Evolutionary conservation across 1,140 invertebrate genomes (phyloP), one percentile per base, ranked within the genome.

Genomic region (Stegodyphus mimosarum): DNA sequence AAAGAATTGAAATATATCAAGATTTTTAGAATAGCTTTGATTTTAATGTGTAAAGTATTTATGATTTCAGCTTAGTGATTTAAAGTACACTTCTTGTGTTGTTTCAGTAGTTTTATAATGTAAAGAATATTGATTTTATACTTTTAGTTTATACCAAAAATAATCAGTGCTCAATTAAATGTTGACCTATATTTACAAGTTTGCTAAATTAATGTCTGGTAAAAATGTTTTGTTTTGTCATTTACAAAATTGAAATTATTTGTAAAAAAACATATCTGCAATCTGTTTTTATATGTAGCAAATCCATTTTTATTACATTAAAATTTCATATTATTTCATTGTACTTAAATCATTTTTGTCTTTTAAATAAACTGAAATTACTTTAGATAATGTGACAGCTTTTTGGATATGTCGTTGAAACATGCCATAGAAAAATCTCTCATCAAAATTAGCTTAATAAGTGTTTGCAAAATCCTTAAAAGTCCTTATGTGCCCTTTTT

Each of bases 311-410:
- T 77, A 60, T 60, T 60, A 11, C 51, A 66, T 49, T 49, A 71
- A 48, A 48, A 33, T 49, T 49, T 49, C 13, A 17, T 49, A 11
- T 11, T n/a, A 50, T 50, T 66, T 77, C 74, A 77, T 77, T 77
- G 74, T 77, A 77, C 74, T 77, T 77, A 66, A 77, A 66, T 77
- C 74, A 77, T 77, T 77, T 51, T 64, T 48, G 51, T 10, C 64
- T 77, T 77, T 15, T 64, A 77, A 64, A 77, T 64, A 66, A 11
- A 11, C 5, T 60, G 9, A 60, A 60, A 60, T 60, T 60, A 60
- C 55, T 15, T 60, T 60, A 33, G 33, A 33, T 33, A 33, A 3
- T 33, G 33, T 33, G 33, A 33, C 33, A 33, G 33, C 3, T 33
- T 33, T 33, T 33, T 33, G 33, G 1, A 33, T 33, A 33, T 33